These are phyloP conservation scores for Ephialtes manifestator DNA, from an alignment of 2,888 invertebrate species.

Conservation along the genomic window DNA sequence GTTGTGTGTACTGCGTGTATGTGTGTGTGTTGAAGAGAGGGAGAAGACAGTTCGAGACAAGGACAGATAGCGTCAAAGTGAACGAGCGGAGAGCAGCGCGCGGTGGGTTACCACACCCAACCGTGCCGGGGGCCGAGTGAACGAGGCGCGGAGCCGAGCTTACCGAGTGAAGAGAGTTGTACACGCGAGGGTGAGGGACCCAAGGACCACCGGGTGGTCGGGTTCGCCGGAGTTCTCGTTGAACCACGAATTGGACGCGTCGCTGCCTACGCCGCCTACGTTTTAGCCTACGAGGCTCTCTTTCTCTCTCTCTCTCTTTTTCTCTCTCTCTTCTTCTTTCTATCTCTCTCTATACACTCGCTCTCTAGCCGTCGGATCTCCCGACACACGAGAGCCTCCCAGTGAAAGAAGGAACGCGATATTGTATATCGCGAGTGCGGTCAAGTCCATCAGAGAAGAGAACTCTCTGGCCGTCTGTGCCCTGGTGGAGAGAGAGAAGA, in stretches of 20 bases:
- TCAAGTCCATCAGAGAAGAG: conserved; percentile 14
- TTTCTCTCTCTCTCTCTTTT: neutral
- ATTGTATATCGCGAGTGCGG: conserved; percentile 1
- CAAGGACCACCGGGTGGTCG: conserved; percentile 66
- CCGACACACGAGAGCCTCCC: neutral
- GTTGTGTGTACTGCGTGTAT: no score
- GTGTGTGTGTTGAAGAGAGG: neutral
- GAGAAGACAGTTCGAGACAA: conserved; percentile 68
- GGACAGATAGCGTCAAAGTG: conserved; percentile 70
- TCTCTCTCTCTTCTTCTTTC: neutral
- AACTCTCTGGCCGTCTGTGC: conserved; percentile 9
- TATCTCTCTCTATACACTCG: neutral
- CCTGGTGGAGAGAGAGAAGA: neutral
- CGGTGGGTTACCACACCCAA: conserved; percentile 85
- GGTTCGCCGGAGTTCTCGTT: conserved; percentile 53
- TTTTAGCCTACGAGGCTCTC: conserved; percentile 22
- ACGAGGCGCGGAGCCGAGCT: conserved; percentile 76
- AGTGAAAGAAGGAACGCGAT: conserved; percentile 3
- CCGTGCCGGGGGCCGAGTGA: conserved; percentile 80
- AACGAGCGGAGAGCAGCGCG: conserved; percentile 68
- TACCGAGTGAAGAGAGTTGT: conserved; percentile 73
- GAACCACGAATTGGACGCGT: conserved; percentile 44
- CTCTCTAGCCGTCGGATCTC: conserved; percentile 1
- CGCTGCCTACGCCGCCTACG: conserved; percentile 46
- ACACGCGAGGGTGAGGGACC: conserved; percentile 70